These are phyloP conservation scores for Scomber scombrus DNA, from an alignment of 2,113 vertebrate species.

Conservation along the genomic window DNA sequence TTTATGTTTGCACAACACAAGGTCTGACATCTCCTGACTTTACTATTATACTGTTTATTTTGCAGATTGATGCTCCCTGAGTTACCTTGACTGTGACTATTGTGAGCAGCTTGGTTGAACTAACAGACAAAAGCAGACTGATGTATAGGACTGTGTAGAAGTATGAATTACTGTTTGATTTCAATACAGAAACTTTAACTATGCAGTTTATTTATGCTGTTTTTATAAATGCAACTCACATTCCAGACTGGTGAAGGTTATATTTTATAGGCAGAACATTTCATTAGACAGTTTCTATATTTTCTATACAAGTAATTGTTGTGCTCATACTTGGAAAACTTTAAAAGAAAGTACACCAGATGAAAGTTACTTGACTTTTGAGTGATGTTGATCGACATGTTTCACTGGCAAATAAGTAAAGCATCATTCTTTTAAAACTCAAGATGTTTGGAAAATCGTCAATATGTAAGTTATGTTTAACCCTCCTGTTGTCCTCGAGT, in stretches of 20 bases:
- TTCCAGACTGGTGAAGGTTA: background rate
- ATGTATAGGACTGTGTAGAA: too few relatives aligned
- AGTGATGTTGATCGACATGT: too few relatives aligned
- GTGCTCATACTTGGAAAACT: too few relatives aligned
- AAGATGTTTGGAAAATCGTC: background rate
- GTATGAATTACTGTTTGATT: background rate
- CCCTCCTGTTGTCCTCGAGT: too few relatives aligned
- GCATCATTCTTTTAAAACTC: too few relatives aligned
- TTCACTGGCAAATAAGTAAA: too few relatives aligned
- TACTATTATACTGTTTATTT: background rate
- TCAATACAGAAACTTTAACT: background rate
- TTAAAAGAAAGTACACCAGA: too few relatives aligned
- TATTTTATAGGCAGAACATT: too few relatives aligned
- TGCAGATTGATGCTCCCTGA: background rate
- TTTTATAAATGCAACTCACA: background rate
- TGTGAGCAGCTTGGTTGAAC: slow-evolving; percentile 4
- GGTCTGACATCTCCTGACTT: background rate
- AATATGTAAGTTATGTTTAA: background rate
- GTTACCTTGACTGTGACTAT: background rate
- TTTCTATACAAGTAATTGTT: too few relatives aligned
- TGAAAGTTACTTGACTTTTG: too few relatives aligned
- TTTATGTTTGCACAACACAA: background rate
- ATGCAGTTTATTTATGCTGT: background rate
- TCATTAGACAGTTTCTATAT: background rate
- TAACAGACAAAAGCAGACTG: background rate